Evolutionary conservation across 1,140 invertebrate genomes (phyloP), one percentile per base, ranked within the genome.

Genomic region (Ips nitidus): DNA sequence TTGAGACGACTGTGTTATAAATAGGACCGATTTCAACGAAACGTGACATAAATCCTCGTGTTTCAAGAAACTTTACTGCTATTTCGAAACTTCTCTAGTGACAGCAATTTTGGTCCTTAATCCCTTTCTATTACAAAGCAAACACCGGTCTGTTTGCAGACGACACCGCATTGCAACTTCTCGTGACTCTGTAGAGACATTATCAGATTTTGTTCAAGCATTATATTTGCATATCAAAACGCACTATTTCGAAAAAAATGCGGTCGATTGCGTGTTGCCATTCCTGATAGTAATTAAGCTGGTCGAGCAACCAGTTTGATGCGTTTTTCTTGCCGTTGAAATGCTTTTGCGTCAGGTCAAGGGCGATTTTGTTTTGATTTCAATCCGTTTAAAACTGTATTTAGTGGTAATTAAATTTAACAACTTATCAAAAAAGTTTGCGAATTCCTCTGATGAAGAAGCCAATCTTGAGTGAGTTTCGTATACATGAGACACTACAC

Each of bases 191-290:
- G 22, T 0, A 22, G 0, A 22, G 22, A 22, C 22, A 22, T 22
- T 22, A 22, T 22, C 22, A 22, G 22, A 22, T 22, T 22, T 22
- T 22, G 22, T 22, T 22, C 22, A 22, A 22, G 22, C 0, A 22
- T 22, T 22, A 22, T 22, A n/a, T 55, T 55, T 38, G 52, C 8
- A 36, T 55, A 55, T 55, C 52, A 55, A 47, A 55, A 55, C 52
- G 52, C 52, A 55, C 1, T 22, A 55, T 55, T 55, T 5, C 8
- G 5, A 55, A 55, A 55, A 55, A 55, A 55, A 55, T 55, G 52
- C 52, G 37, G 52, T 4, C 8, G 43, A 5, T 55, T 55, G 52
- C 52, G 52, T 55, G 52, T 55, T 36, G 52, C 52, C 52, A 5
- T 38, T n/a, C 52, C n/a, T 37, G 8, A 22, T 37, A 36, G 37